phyloP scores from a whole-genome alignment of 2,888 invertebrate species.

The Aricia artaxerxes region DNA sequence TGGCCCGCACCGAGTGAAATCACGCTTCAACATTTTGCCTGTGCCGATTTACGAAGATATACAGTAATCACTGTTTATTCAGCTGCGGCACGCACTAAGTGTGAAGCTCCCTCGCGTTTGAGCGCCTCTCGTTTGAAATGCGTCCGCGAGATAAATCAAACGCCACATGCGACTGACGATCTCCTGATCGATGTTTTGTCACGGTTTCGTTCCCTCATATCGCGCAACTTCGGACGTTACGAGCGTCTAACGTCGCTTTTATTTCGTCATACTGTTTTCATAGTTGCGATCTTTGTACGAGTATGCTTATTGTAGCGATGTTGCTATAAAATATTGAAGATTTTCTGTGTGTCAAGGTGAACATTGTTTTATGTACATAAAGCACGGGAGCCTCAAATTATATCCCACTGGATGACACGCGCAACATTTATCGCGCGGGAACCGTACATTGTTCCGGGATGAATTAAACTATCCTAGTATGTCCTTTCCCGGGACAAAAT shows the following conservation, averaged over 20 bases:
- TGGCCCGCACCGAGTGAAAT: not conserved
- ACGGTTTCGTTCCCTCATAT: slow-evolving; percentile 23
- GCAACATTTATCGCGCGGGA: too few relatives aligned
- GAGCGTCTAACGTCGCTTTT: not conserved
- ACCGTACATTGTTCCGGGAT: too few relatives aligned
- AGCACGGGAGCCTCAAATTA: not conserved
- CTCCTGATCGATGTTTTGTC: slow-evolving; percentile 34
- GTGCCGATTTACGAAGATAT: not conserved
- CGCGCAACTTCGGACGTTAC: not conserved
- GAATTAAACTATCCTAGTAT: too few relatives aligned
- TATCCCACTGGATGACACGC: too few relatives aligned
- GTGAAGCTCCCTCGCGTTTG: not conserved
- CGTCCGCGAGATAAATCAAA: slow-evolving; percentile 53
- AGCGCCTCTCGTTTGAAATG: slow-evolving; percentile 37
- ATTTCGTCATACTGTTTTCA: not conserved
- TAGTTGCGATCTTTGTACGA: not conserved
- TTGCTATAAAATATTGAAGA: too few relatives aligned
- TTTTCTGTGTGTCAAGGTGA: too few relatives aligned
- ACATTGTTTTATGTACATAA: too few relatives aligned
- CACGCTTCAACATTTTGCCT: not conserved
- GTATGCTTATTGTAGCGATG: too few relatives aligned
- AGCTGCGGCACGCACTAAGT: not conserved
- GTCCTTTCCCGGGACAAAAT: too few relatives aligned
- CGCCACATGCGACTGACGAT: slow-evolving; percentile 55
- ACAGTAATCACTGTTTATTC: not conserved